These are phyloP conservation scores for Gobiocypris rarus DNA, from an alignment of 2,113 vertebrate species.

Conservation along the genomic window DNA sequence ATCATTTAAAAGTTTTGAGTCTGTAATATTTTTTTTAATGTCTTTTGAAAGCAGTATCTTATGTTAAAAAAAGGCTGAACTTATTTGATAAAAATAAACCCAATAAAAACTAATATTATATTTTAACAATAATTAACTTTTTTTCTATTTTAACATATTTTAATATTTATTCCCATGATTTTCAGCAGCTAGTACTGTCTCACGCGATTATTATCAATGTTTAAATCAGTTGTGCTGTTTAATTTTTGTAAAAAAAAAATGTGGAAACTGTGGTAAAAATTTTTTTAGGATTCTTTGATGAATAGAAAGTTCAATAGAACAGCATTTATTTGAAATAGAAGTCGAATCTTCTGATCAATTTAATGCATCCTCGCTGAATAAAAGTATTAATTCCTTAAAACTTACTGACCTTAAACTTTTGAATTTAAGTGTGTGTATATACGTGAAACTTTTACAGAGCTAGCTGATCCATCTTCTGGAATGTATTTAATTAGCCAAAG, in stretches of 20 bases:
- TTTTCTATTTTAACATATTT: not conserved
- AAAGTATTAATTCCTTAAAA: not conserved
- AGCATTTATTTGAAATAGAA: not conserved
- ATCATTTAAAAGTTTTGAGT: not conserved
- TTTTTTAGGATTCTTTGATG: not conserved
- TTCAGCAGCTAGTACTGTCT: not conserved
- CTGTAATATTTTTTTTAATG: not conserved
- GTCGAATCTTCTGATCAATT: not conserved
- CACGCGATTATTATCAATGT: too few relatives aligned
- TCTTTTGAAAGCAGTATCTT: not conserved
- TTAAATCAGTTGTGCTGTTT: too few relatives aligned
- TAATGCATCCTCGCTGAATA: not conserved
- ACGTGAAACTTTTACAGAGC: not conserved
- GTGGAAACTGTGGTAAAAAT: too few relatives aligned
- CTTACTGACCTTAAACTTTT: not conserved
- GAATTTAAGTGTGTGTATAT: not conserved
- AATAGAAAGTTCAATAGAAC: not conserved
- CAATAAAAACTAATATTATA: not conserved
- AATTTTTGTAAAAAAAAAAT: too few relatives aligned
- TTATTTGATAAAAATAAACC: not conserved
- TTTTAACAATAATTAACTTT: not conserved
- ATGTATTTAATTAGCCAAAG: constrained; percentile 53
- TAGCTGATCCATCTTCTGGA: constrained; percentile 5
- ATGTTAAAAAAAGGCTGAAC: not conserved
- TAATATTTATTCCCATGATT: not conserved